Evolutionary conservation across 1,140 invertebrate genomes (phyloP).

Genomic region (Pogonus chalceus): DNA sequence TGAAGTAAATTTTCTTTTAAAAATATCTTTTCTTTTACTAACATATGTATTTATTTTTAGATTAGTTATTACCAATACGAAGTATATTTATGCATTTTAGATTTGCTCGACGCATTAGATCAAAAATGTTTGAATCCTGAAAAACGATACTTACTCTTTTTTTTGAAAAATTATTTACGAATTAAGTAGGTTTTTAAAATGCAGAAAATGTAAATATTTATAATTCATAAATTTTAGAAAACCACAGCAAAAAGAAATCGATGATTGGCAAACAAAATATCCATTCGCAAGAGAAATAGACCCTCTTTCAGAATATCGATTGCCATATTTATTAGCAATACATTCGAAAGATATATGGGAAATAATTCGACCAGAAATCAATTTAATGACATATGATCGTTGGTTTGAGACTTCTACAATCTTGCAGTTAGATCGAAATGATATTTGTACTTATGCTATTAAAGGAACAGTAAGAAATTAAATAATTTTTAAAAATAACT

Average conservation of each 20-base stretch:
- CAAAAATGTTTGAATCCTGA: conserved; percentile 2
- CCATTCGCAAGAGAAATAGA: conserved; percentile 21
- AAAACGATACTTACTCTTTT: conserved; percentile 16
- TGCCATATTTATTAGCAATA: conserved; percentile 22
- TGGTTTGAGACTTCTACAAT: conserved; percentile 23
- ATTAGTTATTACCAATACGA: conserved; percentile 31
- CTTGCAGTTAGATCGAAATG: conserved; percentile 20
- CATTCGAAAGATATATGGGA: conserved; percentile 26
- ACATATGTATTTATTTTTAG: conserved; percentile 9
- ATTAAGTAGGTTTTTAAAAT: not conserved
- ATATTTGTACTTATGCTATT: conserved; percentile 28
- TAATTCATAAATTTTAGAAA: conserved; percentile 5
- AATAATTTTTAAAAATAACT: not conserved
- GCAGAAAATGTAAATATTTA: not conserved
- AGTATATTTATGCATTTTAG: conserved; percentile 24
- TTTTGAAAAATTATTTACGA: conserved; percentile 24
- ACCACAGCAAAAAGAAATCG: conserved; percentile 21
- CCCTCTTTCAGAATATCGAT: conserved; percentile 22
- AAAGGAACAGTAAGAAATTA: conserved; percentile 21
- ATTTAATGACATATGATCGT: conserved; percentile 25
- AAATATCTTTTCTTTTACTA: not conserved
- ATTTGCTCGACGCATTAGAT: conserved; percentile 11
- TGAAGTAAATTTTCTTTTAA: conserved; percentile 9
- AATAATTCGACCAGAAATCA: conserved; percentile 29
- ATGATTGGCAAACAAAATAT: conserved; percentile 25